A percentile compares a stretch with the other conserved stretches of the same genome.
These are phyloP conservation scores for Morus bassanus DNA, from an alignment of 2,797 vertebrate species.

Conservation along the genomic window DNA sequence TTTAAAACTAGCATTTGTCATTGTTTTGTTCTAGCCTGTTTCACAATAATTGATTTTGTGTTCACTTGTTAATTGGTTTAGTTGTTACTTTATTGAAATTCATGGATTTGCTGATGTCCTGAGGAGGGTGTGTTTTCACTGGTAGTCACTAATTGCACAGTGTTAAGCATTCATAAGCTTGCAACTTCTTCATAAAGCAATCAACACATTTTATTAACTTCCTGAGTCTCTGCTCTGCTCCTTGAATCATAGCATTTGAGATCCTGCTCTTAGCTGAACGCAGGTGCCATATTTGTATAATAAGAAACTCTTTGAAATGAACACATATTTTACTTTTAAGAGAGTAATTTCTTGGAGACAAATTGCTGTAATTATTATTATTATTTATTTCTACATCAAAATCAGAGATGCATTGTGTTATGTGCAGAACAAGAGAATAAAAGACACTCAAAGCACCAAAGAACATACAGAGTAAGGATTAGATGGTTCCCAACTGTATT, in stretches of 20 bases:
- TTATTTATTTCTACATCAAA: conserved; percentile 5
- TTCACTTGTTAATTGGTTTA: conserved; percentile 50
- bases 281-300: conserved; percentile 7
- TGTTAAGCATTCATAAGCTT: conserved; percentile 47
- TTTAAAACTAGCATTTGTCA: conserved; percentile 17
- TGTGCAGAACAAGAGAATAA: not conserved
- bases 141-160: conserved; percentile 28
- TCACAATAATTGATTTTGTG: conserved; percentile 53
- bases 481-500: not conserved
- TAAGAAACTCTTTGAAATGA: not conserved
- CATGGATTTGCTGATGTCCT: conserved; percentile 45
- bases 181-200: conserved; percentile 48
- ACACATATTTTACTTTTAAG: conserved; percentile 2
- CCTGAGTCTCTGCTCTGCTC: not conserved
- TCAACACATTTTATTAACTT: conserved; percentile 55
- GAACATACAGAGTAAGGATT: not conserved
- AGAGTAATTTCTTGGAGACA: not conserved
- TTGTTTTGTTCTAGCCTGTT: conserved; percentile 29
- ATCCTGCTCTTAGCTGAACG: not conserved
- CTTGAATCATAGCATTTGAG: not conserved
- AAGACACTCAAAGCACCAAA: not conserved
- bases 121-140: conserved; percentile 38
- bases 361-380: not conserved
- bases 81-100: conserved; percentile 58
- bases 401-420: not conserved